Conservation (phyloP, 2,888 invertebrate species). For the Sepioteuthis lessoniana region DNA sequence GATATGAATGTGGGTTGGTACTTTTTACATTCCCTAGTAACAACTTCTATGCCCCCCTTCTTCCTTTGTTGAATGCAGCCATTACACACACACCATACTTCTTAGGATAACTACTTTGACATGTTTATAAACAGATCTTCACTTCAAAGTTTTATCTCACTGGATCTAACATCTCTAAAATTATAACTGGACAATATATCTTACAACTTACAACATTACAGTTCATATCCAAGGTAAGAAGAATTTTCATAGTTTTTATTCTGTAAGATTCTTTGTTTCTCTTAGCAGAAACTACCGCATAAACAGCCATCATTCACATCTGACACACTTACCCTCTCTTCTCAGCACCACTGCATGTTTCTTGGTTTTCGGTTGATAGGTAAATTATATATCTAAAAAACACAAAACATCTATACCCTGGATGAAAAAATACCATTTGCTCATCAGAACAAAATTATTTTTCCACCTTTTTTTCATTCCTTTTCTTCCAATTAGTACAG, state of each 20-base stretch:
- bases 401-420: background rate
- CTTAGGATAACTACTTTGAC: background rate
- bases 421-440: background rate
- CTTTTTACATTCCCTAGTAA: background rate
- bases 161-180: background rate
- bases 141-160: background rate
- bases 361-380: no score
- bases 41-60: background rate
- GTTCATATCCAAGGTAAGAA: background rate
- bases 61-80: background rate
- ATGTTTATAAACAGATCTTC: background rate
- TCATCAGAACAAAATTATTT: background rate
- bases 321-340: background rate
- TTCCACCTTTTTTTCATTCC: background rate
- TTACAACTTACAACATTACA: background rate
- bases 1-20: background rate
- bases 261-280: background rate
- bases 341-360: background rate
- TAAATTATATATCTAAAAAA: background rate
- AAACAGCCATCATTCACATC: background rate
- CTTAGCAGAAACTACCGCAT: background rate
- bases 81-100: slow-evolving; percentile 9
- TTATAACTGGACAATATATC: background rate
- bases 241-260: background rate
- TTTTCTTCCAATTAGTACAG: background rate